Conservation (phyloP, 2,888 invertebrate species). For the Silvanus unidentatus region DNA sequence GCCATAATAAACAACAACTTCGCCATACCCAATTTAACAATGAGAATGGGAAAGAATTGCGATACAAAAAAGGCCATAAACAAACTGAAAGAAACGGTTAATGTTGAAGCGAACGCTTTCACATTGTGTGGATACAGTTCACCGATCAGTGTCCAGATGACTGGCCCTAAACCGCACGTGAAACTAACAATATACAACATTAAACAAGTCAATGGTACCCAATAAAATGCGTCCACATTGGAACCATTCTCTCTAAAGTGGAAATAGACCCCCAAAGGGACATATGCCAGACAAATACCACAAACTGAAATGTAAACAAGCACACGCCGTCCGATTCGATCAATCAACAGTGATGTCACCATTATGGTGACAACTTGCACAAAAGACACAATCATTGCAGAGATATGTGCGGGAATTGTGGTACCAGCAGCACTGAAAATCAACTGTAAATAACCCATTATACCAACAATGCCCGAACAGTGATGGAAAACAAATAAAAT, state of each 20-base stretch:
- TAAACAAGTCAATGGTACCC: constrained; percentile 65
- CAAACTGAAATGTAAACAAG: constrained; percentile 64
- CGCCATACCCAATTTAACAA: constrained; percentile 6
- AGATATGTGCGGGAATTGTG: constrained; percentile 51
- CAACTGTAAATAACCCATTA: constrained; percentile 67
- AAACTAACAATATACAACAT: constrained; percentile 67
- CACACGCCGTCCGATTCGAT: constrained; percentile 65
- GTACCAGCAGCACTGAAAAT: constrained; percentile 54
- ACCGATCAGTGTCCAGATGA: constrained; percentile 76
- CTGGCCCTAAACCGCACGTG: constrained; percentile 63
- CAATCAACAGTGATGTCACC: constrained; percentile 69
- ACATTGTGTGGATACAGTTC: constrained; percentile 76
- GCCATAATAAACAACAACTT: constrained; percentile 16
- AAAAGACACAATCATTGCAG: constrained; percentile 69
- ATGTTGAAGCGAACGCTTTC: constrained; percentile 55
- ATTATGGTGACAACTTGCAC: constrained; percentile 68
- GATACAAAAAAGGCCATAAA: constrained; percentile 17
- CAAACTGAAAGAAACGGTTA: constrained; percentile 16
- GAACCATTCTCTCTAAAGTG: constrained; percentile 16
- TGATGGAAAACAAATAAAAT: constrained; percentile 37
- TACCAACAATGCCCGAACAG: constrained; percentile 63
- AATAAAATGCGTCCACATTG: constrained; percentile 47
- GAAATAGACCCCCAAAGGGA: constrained; percentile 24
- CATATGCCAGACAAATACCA: constrained; percentile 56
- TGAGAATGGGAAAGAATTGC: constrained; percentile 4